These are phyloP conservation scores for Zenarchopterus dispar DNA, from an alignment of 2,797 vertebrate species.

Conservation along the genomic window DNA sequence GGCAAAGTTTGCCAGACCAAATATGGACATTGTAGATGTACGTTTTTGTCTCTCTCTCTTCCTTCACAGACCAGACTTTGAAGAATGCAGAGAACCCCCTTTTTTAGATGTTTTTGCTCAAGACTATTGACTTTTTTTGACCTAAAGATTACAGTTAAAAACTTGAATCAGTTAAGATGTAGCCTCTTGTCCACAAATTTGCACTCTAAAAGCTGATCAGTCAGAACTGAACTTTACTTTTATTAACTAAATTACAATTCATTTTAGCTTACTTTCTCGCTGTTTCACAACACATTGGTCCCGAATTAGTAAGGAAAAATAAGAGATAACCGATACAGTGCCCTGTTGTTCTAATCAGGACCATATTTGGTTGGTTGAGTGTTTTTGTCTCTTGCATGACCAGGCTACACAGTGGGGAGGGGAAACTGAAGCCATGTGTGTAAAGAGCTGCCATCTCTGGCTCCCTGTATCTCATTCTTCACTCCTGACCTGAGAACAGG, in stretches of 20 bases:
- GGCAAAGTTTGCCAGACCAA: conserved; percentile 73
- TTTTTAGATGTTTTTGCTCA: no score
- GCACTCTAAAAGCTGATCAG: not conserved
- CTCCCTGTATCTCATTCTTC: conserved; percentile 18
- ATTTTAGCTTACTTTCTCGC: conserved; percentile 5
- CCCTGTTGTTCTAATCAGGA: conserved; percentile 56
- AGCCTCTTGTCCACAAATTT: conserved; percentile 1
- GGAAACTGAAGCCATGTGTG: conserved; percentile 73
- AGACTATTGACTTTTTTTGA: no score
- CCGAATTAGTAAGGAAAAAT: conserved; percentile 33
- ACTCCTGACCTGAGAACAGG: conserved; percentile 25
- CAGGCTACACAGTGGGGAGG: conserved; percentile 59
- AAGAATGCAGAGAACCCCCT: conserved; percentile 59
- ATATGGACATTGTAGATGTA: conserved; percentile 79
- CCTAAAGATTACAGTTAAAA: not conserved
- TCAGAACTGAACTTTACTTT: conserved; percentile 1
- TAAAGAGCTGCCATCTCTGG: conserved; percentile 55
- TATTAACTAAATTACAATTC: no score
- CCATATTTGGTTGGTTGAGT: conserved; percentile 78
- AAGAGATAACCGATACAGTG: conserved; percentile 38
- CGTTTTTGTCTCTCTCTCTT: conserved; percentile 39
- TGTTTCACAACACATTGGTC: not conserved
- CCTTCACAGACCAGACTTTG: conserved; percentile 57
- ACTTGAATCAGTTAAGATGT: conserved; percentile 5
- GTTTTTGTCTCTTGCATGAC: conserved; percentile 66